Conservation (phyloP, 2,113 vertebrate genomes). For the Cariama cristata region DNA sequence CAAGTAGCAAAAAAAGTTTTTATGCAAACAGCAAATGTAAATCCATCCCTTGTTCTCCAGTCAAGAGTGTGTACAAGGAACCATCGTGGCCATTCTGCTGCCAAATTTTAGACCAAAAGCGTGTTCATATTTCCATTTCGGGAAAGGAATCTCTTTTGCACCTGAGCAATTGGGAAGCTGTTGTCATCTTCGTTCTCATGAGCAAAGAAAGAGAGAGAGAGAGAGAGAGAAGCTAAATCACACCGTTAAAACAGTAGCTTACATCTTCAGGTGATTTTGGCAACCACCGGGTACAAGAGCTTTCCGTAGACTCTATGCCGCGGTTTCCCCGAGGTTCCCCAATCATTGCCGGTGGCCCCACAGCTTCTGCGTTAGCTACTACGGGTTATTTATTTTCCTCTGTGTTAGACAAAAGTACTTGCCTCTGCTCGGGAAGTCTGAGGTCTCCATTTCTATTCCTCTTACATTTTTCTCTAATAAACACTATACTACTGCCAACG, state of each 20-base stretch:
- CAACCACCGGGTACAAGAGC: not conserved
- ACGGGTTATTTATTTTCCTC: not conserved
- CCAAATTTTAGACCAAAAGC: not conserved
- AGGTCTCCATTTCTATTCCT: not conserved
- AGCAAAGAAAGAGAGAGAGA: no score
- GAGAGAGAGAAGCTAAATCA: not conserved
- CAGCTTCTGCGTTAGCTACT: not conserved
- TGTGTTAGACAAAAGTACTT: not conserved
- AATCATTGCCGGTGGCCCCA: not conserved
- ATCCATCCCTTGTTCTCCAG: not conserved
- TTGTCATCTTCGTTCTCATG: not conserved
- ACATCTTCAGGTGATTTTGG: not conserved
- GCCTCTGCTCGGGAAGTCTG: not conserved
- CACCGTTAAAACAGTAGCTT: not conserved
- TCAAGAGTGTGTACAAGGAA: not conserved
- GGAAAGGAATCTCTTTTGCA: not conserved
- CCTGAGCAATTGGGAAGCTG: not conserved
- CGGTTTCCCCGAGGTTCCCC: not conserved
- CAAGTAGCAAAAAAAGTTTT: not conserved
- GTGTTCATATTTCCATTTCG: not conserved
- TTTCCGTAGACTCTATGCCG: not conserved
- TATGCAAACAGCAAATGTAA: not conserved
- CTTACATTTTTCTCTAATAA: not conserved
- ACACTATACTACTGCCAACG: not conserved
- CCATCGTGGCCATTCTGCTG: not conserved